These are phyloP conservation scores for Diceros bicornis DNA, from an alignment of 2,797 vertebrate species.

Conservation along the genomic window DNA sequence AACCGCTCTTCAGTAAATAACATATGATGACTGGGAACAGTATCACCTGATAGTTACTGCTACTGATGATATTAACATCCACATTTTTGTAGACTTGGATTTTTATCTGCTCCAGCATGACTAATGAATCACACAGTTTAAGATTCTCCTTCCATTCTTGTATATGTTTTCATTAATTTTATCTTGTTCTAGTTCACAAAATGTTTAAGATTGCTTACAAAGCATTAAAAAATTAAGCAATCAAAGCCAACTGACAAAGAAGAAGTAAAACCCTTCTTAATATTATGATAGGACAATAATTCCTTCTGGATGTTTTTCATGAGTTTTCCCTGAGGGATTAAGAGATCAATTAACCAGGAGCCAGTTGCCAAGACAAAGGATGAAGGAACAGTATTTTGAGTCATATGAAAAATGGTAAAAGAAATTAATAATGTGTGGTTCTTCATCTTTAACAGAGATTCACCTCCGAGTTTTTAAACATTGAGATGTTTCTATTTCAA, in stretches of 20 bases:
- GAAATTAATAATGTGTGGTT: neutral
- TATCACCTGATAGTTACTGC: neutral
- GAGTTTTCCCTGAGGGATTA: neutral
- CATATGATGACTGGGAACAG: neutral
- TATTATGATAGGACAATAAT: neutral
- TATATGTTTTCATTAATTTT: constrained; percentile 20
- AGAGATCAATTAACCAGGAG: neutral
- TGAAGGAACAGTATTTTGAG: neutral
- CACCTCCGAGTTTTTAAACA: constrained; percentile 3
- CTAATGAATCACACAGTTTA: neutral
- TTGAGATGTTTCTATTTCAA: neutral
- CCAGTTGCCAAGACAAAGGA: neutral
- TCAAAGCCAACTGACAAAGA: neutral
- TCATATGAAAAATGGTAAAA: neutral
- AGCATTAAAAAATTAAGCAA: neutral
- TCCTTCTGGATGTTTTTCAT: neutral
- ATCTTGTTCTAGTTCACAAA: neutral
- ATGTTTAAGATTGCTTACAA: neutral
- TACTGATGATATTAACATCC: rapidly evolving
- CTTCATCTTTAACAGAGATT: constrained; percentile 22
- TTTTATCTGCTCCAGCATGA: neutral
- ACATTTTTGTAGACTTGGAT: neutral
- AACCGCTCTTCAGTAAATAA: neutral
- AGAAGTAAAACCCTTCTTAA: neutral
- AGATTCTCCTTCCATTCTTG: neutral